These are phyloP conservation scores for Syngnathus typhle DNA, from an alignment of 2,113 vertebrate species.

Conservation along the genomic window DNA sequence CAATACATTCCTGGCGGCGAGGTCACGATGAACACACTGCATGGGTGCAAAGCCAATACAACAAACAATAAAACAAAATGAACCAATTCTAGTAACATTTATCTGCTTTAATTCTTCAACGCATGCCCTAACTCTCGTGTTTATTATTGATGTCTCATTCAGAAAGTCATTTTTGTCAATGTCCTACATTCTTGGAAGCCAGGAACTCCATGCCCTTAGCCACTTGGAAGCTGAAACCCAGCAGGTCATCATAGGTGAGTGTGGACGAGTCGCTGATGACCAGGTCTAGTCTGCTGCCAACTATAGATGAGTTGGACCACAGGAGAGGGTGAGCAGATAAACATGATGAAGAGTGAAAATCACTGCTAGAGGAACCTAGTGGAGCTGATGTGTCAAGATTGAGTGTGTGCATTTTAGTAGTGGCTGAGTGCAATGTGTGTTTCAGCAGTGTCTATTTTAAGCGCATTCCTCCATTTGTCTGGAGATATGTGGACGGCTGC, in stretches of 20 bases:
- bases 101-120: not conserved
- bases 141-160: not conserved
- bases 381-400: not conserved
- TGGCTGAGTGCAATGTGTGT: not conserved
- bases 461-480: constrained; percentile 1
- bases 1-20: constrained; percentile 93
- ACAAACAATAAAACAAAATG: not conserved
- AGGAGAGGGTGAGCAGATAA: not conserved
- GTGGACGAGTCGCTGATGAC: constrained; percentile 83
- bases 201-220: constrained; percentile 98
- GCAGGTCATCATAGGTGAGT: constrained; percentile 86
- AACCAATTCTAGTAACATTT: not conserved
- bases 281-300: constrained; percentile 74
- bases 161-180: not conserved
- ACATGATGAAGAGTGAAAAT: constrained; percentile 7
- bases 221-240: constrained; percentile 97
- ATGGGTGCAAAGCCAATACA: constrained; percentile 3
- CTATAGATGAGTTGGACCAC: constrained; percentile 53
- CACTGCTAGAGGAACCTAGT: constrained; percentile 2
- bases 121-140: not conserved
- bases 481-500: not conserved
- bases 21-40: constrained; percentile 95
- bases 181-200: constrained; percentile 89
- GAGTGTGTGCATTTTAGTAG: not conserved
- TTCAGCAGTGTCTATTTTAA: constrained; percentile 2